Evolutionary conservation across 2,888 invertebrate genomes (phyloP).

Genomic region (Tortrix viridana): DNA sequence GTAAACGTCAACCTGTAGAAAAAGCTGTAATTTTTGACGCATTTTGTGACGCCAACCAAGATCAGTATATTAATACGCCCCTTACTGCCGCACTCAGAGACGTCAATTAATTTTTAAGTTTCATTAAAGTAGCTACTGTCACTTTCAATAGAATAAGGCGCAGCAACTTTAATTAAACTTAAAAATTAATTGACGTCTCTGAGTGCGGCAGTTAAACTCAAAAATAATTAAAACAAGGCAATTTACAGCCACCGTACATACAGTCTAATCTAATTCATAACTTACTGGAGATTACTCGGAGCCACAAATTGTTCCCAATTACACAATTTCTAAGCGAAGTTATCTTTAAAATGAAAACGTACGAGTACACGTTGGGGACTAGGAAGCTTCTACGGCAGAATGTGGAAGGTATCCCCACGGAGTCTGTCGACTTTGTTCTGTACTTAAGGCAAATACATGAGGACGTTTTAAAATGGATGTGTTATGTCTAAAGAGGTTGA

Average conservation of each 20-base stretch:
- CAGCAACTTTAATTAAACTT: too few species aligned
- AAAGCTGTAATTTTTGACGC: too few species aligned
- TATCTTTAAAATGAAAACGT: conserved; percentile 25
- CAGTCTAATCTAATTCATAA: not conserved
- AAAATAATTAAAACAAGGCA: too few species aligned
- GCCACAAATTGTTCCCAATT: conserved; percentile 4
- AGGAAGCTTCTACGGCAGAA: conserved; percentile 5
- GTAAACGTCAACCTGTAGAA: too few species aligned
- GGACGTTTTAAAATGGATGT: not conserved
- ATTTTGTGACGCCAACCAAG: too few species aligned
- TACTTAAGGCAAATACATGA: conserved; percentile 4
- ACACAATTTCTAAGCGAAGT: not conserved
- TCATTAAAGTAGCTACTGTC: too few species aligned
- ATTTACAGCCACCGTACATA: not conserved
- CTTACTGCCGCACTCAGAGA: too few species aligned
- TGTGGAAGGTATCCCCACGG: conserved; percentile 10
- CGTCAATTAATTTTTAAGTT: too few species aligned
- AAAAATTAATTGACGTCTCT: too few species aligned
- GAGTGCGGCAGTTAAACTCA: too few species aligned
- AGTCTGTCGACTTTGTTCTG: conserved; percentile 10
- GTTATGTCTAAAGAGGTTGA: not conserved
- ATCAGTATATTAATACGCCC: too few species aligned
- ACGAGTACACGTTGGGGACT: conserved; percentile 2
- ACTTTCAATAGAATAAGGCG: too few species aligned
- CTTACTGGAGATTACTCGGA: not conserved